A percentile compares a stretch with the other conserved stretches of the same genome.
These are phyloP conservation scores for Gobionotothen gibberifrons DNA, from an alignment of 2,797 vertebrate species.

Conservation along the genomic window DNA sequence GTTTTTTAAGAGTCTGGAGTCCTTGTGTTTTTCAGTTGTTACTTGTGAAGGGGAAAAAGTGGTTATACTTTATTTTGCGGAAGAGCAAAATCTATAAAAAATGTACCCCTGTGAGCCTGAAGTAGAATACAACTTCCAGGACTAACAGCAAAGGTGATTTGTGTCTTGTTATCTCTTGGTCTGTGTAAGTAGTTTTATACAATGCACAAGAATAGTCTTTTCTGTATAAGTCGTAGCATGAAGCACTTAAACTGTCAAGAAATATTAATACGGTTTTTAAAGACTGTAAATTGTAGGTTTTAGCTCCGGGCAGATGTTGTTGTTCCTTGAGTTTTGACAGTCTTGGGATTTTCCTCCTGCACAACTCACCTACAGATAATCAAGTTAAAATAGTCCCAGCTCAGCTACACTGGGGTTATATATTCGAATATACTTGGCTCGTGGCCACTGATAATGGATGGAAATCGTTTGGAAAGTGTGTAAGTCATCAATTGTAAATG, in stretches of 20 bases:
- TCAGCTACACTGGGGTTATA: background rate
- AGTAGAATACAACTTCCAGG: background rate
- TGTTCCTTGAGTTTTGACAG: background rate
- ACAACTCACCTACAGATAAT: background rate
- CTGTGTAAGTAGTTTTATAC: background rate
- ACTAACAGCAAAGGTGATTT: background rate
- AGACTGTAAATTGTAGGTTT: background rate
- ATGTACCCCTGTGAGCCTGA: background rate
- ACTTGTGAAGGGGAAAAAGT: background rate
- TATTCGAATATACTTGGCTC: background rate
- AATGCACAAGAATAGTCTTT: no score
- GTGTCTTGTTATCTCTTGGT: background rate
- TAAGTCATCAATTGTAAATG: constrained; percentile 20
- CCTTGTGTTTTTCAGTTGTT: background rate
- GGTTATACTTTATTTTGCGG: background rate
- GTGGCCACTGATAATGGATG: background rate
- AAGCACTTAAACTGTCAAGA: background rate
- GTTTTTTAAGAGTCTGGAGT: background rate
- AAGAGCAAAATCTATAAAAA: background rate
- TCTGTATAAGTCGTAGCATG: background rate
- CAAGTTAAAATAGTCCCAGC: background rate
- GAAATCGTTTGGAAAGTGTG: constrained; percentile 5
- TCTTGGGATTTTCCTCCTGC: background rate
- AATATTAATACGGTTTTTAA: background rate
- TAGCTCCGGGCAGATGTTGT: background rate